phyloP scores from a whole-genome alignment of 2,797 vertebrate genomes.

The Hyperoplus immaculatus region DNA sequence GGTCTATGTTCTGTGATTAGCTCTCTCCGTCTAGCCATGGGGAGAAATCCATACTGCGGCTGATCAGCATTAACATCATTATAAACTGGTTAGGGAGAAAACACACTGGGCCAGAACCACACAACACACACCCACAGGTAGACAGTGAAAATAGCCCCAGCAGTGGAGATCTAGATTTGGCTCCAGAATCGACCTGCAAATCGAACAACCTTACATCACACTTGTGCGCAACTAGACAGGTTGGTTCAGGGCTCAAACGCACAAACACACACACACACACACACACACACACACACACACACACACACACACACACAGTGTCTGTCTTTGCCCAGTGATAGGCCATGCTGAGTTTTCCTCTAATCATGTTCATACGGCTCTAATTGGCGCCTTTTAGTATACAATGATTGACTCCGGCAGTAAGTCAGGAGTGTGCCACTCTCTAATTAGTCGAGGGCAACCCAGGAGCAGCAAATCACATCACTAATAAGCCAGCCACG shows the following conservation, averaged over 20 bases:
- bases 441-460: slow-evolving; percentile 74
- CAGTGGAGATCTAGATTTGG: slow-evolving; percentile 80
- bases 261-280: slow-evolving; percentile 25
- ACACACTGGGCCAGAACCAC: slow-evolving; percentile 60
- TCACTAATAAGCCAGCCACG: slow-evolving; percentile 44
- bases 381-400: slow-evolving; percentile 79
- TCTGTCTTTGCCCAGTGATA: slow-evolving; percentile 70
- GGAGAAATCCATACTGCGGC: slow-evolving; percentile 71
- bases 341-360: slow-evolving; percentile 52
- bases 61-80: slow-evolving; percentile 77
- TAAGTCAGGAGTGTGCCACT: slow-evolving; percentile 67
- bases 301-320: slow-evolving; percentile 23
- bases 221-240: slow-evolving; percentile 65
- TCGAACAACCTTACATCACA: slow-evolving; percentile 77
- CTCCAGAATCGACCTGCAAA: slow-evolving; percentile 79
- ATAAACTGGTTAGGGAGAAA: slow-evolving; percentile 64
- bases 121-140: slow-evolving; percentile 29
- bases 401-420: slow-evolving; percentile 71
- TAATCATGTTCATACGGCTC: slow-evolving; percentile 76
- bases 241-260: slow-evolving; percentile 44
- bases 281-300: slow-evolving; percentile 21
- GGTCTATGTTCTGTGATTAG: slow-evolving; percentile 72
- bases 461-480: slow-evolving; percentile 63
- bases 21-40: slow-evolving; percentile 60
- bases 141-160: slow-evolving; percentile 77